A percentile compares a stretch with the other conserved stretches of the same genome.
These are phyloP conservation scores for Brienomyrus brachyistius DNA, from an alignment of 2,113 vertebrate species.

Conservation along the genomic window DNA sequence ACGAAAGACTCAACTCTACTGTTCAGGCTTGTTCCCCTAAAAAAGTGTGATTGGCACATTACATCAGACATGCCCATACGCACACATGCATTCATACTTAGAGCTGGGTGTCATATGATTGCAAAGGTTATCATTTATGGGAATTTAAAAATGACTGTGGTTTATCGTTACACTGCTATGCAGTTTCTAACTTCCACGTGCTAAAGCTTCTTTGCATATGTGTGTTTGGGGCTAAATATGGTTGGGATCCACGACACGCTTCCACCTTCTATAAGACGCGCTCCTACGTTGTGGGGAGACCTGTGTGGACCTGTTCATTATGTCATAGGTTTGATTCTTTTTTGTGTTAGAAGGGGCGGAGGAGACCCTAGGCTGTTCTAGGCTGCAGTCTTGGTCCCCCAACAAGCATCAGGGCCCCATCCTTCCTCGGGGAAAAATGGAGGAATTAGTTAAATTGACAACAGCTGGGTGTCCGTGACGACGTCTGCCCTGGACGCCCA, in stretches of 20 bases:
- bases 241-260: not conserved
- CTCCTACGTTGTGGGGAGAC: not conserved
- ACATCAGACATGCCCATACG: not conserved
- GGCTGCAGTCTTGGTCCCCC: too few relatives aligned
- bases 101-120: not conserved
- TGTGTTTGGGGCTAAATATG: not conserved
- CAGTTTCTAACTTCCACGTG: not conserved
- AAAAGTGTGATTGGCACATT: not conserved
- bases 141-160: not conserved
- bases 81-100: not conserved
- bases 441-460: not conserved
- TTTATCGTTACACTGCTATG: not conserved
- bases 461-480: not conserved
- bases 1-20: not conserved
- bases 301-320: not conserved
- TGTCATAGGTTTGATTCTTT: not conserved
- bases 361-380: not conserved
- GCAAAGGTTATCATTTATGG: not conserved
- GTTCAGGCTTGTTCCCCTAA: not conserved
- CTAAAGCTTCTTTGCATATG: not conserved
- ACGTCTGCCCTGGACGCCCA: not conserved
- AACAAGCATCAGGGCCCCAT: not conserved
- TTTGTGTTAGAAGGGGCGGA: not conserved
- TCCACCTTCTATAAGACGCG: not conserved
- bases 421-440: not conserved